Evolutionary conservation across 2,113 vertebrate species (phyloP), one percentile per base, ranked within the genome.

Genomic region (Azemiops feae): DNA sequence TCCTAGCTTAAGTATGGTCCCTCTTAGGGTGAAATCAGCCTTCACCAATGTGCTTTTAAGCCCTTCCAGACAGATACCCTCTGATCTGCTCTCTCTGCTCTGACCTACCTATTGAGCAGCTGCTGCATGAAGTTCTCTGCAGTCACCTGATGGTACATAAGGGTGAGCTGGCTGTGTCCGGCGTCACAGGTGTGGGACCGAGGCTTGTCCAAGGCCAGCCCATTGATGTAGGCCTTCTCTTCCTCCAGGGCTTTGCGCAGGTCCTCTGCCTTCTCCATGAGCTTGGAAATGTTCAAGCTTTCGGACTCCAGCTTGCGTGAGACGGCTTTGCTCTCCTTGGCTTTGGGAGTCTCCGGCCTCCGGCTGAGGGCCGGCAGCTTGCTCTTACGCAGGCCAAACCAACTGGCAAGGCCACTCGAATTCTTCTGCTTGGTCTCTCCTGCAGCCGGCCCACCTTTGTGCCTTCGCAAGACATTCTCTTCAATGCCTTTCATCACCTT

Each of bases 401-500:
- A 99, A 95, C 98, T 99, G 55, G 99, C 99, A 0, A 99, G 98
- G 95, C 98, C 98, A 0, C 99, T 98, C 14, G 98, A 97, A 34
- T 98, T 97, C n/a, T 99, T 99, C 89, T 98, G 99, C 94, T 99
- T 99, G 34, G 97, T 98, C 94, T 99, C 99, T 0, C 93, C 85
- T 0, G 87, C 52, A 1, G 97, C 98, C 0, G 97, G 97, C 60
- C 98, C 94, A 91, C 98, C 99, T 97, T 98, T 99, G 94, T 99
- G 98, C 30, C 98, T 98, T 92, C 99, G 98, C 91, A 99, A 97
- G 97, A 99, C 96, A 1, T 99, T 99, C 96, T 99, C 99, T 97
- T 99, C 98, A 0, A 99, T 99, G 94, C 99, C 99, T 91, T 99
- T 99, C 99, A 99, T 99, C 93, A 99, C 99, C 96, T 99, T 99